These are phyloP conservation scores for Coendou prehensilis DNA, from an alignment of 2,797 vertebrate genomes.

Conservation along the genomic window DNA sequence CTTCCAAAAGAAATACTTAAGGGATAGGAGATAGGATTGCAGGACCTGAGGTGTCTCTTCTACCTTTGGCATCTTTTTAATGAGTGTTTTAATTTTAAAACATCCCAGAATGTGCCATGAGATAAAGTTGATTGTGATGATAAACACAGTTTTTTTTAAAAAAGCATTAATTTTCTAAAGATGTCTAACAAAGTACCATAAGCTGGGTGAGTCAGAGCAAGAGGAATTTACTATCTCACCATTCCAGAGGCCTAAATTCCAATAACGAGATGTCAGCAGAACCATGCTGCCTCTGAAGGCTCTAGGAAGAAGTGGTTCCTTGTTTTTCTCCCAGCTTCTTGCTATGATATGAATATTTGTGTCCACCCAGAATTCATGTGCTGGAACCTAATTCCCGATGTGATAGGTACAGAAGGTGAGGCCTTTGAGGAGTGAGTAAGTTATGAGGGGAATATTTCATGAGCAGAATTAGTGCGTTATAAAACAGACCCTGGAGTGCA, in stretches of 20 bases:
- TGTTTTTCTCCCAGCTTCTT: not conserved
- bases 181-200: not conserved
- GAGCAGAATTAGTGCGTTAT: not conserved
- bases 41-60: not conserved
- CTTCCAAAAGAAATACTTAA: not conserved
- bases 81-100: not conserved
- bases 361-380: not conserved
- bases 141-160: not conserved
- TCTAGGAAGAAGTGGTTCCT: not conserved
- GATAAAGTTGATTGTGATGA: not conserved
- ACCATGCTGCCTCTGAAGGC: not conserved
- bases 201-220: not conserved
- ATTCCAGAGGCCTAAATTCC: not conserved
- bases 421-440: not conserved
- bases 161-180: not conserved
- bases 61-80: not conserved
- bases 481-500: not conserved
- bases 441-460: not conserved
- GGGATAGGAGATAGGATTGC: not conserved
- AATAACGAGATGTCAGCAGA: not conserved
- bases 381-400: not conserved
- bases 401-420: not conserved
- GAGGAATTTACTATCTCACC: not conserved
- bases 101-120: not conserved
- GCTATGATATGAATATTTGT: not conserved